phyloP scores from a whole-genome alignment of 2,888 invertebrate species.

The Coelogynopora nodosa region DNA sequence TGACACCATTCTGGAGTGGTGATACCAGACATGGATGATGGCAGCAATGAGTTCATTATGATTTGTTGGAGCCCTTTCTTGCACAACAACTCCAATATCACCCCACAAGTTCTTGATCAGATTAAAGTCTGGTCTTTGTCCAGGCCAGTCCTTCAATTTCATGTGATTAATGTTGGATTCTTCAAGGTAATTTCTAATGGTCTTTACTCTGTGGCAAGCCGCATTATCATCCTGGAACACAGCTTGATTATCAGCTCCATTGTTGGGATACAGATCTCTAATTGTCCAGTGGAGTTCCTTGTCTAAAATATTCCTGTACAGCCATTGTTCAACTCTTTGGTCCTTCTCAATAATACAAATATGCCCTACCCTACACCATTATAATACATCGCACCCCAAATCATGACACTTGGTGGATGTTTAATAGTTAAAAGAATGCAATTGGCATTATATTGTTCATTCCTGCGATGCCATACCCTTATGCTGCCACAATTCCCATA shows the following conservation, averaged over 20 bases:
- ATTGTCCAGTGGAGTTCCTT: not conserved
- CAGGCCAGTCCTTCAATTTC: not conserved
- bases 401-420: not conserved
- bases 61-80: not conserved
- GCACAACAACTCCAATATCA: not conserved
- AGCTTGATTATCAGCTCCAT: not conserved
- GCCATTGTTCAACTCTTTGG: not conserved
- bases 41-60: not conserved
- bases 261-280: not conserved
- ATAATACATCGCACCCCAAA: not conserved
- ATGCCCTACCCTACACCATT: not conserved
- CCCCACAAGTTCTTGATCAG: not conserved
- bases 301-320: not conserved
- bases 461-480: not conserved
- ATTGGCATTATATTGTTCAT: not conserved
- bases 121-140: not conserved
- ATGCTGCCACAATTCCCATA: not conserved
- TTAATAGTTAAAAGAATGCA: not conserved
- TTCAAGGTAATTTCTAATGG: not conserved
- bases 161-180: not conserved
- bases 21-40: not conserved
- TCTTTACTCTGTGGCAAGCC: not conserved
- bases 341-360: not conserved
- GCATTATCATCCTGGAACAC: not conserved
- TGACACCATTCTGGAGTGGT: not conserved